These are phyloP conservation scores for Trissolcus basalis DNA, from an alignment of 1,140 invertebrate genomes.

Conservation along the genomic window DNA sequence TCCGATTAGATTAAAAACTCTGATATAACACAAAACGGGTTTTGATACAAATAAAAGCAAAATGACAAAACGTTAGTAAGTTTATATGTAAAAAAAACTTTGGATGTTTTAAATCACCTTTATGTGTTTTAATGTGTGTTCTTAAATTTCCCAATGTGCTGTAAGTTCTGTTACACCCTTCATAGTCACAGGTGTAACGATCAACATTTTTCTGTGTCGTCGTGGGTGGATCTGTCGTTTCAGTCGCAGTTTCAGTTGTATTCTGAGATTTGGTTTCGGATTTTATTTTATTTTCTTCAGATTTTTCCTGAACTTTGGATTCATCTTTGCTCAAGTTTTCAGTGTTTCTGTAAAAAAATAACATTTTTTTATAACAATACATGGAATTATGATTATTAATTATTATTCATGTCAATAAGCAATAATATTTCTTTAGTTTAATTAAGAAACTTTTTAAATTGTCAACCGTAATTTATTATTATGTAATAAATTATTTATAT, in stretches of 20 bases:
- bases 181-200: slow-evolving; percentile 91
- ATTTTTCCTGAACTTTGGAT: slow-evolving; percentile 80
- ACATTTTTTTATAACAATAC: too few relatives aligned
- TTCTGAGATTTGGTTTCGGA: slow-evolving; percentile 78
- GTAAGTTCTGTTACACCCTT: slow-evolving; percentile 92
- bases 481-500: too few relatives aligned
- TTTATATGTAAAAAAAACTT: neutral
- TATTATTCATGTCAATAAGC: too few relatives aligned
- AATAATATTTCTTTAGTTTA: too few relatives aligned
- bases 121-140: slow-evolving; percentile 97
- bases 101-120: slow-evolving; percentile 80
- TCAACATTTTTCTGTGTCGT: slow-evolving; percentile 80
- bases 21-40: neutral
- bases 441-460: too few relatives aligned
- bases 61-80: neutral
- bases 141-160: slow-evolving; percentile 95
- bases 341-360: too few relatives aligned
- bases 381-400: too few relatives aligned
- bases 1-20: too few relatives aligned
- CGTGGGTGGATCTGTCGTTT: slow-evolving; percentile 81
- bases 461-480: too few relatives aligned
- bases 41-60: neutral
- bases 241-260: slow-evolving; percentile 82
- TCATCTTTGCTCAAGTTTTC: slow-evolving; percentile 71
- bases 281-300: too few relatives aligned